These are phyloP conservation scores for Ptyas mucosa DNA, from an alignment of 2,113 vertebrate genomes.

Conservation along the genomic window DNA sequence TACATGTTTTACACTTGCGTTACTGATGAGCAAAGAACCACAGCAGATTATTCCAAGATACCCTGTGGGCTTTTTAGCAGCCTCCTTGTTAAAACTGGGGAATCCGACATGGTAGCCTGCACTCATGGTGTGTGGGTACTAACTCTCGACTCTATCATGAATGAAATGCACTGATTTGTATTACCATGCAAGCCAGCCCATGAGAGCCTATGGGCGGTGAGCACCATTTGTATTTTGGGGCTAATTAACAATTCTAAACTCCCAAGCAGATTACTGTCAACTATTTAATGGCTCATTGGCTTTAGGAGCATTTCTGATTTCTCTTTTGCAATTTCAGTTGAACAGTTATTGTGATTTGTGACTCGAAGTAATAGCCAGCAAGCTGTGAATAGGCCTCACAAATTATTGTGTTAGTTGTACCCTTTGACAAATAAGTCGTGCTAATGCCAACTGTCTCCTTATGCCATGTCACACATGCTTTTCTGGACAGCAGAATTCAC, in stretches of 20 bases:
- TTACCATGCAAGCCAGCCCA: not conserved
- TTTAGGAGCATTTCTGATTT: slow-evolving; percentile 51
- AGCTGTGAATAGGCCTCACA: slow-evolving; percentile 41
- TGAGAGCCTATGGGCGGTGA: slow-evolving; percentile 15
- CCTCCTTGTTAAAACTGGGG: not conserved
- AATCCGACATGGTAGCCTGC: not conserved
- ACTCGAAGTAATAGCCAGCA: slow-evolving; percentile 32
- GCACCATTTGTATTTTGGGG: slow-evolving; percentile 47
- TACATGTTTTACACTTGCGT: not conserved
- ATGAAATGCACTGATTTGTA: not conserved
- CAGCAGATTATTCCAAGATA: rapidly evolving
- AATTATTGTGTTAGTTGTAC: slow-evolving; percentile 16
- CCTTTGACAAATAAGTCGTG: slow-evolving; percentile 42
- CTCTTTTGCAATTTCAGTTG: slow-evolving; percentile 37
- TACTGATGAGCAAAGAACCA: not conserved
- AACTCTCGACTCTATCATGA: not conserved
- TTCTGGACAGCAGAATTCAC: not conserved
- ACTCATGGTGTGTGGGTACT: not conserved
- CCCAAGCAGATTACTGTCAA: slow-evolving; percentile 64
- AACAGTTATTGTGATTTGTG: slow-evolving; percentile 61
- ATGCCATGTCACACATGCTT: not conserved
- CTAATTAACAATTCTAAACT: slow-evolving; percentile 63
- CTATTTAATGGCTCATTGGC: slow-evolving; percentile 63
- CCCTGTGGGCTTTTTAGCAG: not conserved
- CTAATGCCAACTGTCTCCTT: slow-evolving; percentile 22